phyloP scores from a whole-genome alignment of 2,888 invertebrate species.

The Cryptus viduatorius region DNA sequence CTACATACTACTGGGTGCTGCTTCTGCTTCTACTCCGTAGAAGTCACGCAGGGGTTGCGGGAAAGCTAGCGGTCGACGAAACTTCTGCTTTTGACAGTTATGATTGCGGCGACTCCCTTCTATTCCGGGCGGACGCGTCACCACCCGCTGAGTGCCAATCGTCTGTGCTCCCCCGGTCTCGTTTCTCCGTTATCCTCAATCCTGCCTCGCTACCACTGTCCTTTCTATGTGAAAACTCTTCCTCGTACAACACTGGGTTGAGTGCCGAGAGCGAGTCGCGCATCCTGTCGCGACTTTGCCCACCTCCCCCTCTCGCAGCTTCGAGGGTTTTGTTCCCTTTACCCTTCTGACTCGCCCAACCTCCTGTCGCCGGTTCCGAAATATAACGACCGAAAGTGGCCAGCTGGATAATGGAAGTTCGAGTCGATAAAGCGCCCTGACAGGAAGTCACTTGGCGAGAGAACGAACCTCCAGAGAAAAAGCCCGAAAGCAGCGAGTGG shows the following conservation, averaged over 20 bases:
- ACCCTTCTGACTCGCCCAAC: constrained; percentile 52
- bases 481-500: not conserved
- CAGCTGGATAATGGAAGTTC: constrained; percentile 61
- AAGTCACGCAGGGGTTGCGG: constrained; percentile 63
- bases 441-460: constrained; percentile 58
- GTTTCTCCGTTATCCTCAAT: constrained; percentile 48
- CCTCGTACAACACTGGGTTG: constrained; percentile 43
- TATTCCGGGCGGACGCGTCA: constrained; percentile 72
- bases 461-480: constrained; percentile 43
- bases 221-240: constrained; percentile 47
- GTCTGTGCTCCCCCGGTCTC: constrained; percentile 62
- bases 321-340: constrained; percentile 66
- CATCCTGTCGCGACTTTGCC: constrained; percentile 62
- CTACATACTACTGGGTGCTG: constrained; percentile 31
- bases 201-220: constrained; percentile 19
- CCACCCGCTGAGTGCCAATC: constrained; percentile 75
- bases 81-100: constrained; percentile 80
- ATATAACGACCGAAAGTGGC: constrained; percentile 57
- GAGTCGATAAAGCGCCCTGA: constrained; percentile 62
- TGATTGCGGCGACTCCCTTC: constrained; percentile 76
- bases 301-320: constrained; percentile 18
- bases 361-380: constrained; percentile 41
- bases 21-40: constrained; percentile 29
- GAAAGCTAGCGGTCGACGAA: constrained; percentile 68
- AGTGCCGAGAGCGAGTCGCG: constrained; percentile 56